These are phyloP conservation scores for Fopius arisanus DNA, from an alignment of 1,140 invertebrate species.

Conservation along the genomic window DNA sequence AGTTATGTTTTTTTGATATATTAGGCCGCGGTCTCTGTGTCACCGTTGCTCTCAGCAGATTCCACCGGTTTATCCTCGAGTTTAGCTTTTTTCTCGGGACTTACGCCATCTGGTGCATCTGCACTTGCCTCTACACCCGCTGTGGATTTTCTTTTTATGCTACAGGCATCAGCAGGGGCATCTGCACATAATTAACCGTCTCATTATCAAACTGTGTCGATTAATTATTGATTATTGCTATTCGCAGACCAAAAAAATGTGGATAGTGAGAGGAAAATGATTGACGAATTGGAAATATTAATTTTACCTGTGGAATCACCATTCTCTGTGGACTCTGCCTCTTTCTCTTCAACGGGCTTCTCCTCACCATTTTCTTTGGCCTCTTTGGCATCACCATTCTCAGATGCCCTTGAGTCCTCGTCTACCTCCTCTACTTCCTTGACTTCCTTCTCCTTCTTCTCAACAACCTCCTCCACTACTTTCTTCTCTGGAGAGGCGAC, in stretches of 20 bases:
- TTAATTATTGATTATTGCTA: not conserved
- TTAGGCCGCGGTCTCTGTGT: slow-evolving; percentile 74
- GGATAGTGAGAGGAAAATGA: not conserved
- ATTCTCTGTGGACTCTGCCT: slow-evolving; percentile 70
- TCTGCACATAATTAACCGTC: slow-evolving; percentile 45
- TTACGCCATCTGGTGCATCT: slow-evolving; percentile 66
- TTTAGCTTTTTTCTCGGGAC: slow-evolving; percentile 78
- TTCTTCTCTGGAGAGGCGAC: slow-evolving; percentile 68
- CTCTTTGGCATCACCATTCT: slow-evolving; percentile 61
- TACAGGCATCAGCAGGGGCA: slow-evolving; percentile 56
- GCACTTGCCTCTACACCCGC: slow-evolving; percentile 66
- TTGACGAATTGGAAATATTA: not conserved
- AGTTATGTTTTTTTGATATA: slow-evolving; percentile 34
- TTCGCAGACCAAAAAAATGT: no score
- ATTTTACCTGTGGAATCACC: slow-evolving; percentile 67
- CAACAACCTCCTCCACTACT: slow-evolving; percentile 55
- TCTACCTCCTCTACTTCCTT: slow-evolving; percentile 57
- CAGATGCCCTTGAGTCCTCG: slow-evolving; percentile 60
- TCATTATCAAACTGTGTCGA: slow-evolving; percentile 33
- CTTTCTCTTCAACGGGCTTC: slow-evolving; percentile 63
- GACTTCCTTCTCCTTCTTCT: slow-evolving; percentile 38
- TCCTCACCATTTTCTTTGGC: slow-evolving; percentile 66
- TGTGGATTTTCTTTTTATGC: slow-evolving; percentile 77
- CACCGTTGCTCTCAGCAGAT: slow-evolving; percentile 65
- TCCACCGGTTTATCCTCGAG: slow-evolving; percentile 69